These are phyloP conservation scores for Maccullochella peelii DNA, from an alignment of 2,113 vertebrate species.

Conservation along the genomic window DNA sequence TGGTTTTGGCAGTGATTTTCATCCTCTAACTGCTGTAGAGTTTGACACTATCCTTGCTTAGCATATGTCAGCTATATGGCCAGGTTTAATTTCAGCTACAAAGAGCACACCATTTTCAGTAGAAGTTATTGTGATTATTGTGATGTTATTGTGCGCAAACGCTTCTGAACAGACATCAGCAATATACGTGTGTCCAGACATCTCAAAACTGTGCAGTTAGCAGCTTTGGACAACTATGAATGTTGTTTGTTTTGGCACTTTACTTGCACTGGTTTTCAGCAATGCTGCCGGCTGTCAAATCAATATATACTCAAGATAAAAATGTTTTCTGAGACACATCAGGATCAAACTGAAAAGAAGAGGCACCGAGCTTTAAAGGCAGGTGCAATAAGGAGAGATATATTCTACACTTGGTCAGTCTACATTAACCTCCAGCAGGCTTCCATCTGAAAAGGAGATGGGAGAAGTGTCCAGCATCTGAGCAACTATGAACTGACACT, in stretches of 20 bases:
- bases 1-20: not conserved
- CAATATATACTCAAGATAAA: slow-evolving; percentile 3
- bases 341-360: not conserved
- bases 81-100: not conserved
- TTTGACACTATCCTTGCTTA: not conserved
- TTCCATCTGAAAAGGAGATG: slow-evolving; percentile 21
- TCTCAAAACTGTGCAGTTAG: slow-evolving; percentile 40
- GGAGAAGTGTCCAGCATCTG: slow-evolving; percentile 12
- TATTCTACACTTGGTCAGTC: slow-evolving; percentile 43
- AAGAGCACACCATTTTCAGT: not conserved
- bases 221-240: slow-evolving; percentile 25
- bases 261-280: not conserved
- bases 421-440: slow-evolving; percentile 38
- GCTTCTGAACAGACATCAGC: slow-evolving; percentile 44
- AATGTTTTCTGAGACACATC: slow-evolving; percentile 28
- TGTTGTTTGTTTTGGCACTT: slow-evolving; percentile 36
- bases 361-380: slow-evolving; percentile 18
- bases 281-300: slow-evolving; percentile 25
- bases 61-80: not conserved
- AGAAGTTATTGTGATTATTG: not conserved
- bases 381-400: slow-evolving; percentile 36
- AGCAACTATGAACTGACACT: slow-evolving; percentile 56
- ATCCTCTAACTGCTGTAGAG: not conserved
- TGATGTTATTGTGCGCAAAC: too few relatives aligned
- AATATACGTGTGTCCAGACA: slow-evolving; percentile 21